These are phyloP conservation scores for Drosophila navojoa DNA, from an alignment of 1,140 invertebrate species.

Conservation along the genomic window DNA sequence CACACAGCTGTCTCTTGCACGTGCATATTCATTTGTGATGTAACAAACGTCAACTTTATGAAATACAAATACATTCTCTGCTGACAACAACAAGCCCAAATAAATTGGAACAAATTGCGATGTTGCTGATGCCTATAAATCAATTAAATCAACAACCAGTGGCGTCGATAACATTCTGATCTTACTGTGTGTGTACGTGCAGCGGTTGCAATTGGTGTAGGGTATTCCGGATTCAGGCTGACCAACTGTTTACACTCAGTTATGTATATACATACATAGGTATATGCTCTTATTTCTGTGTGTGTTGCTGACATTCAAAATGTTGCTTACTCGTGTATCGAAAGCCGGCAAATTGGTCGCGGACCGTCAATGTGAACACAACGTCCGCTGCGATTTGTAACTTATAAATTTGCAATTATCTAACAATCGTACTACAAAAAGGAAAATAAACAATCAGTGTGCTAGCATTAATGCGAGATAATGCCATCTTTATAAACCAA, in stretches of 20 bases:
- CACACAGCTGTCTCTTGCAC: slow-evolving; percentile 19
- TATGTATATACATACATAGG: slow-evolving; percentile 26
- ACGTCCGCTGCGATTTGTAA: slow-evolving; percentile 21
- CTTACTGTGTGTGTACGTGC: neutral
- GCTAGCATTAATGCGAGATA: slow-evolving; percentile 48
- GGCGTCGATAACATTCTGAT: slow-evolving; percentile 28
- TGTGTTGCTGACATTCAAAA: slow-evolving; percentile 51
- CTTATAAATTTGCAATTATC: slow-evolving; percentile 69
- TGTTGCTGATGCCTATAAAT: slow-evolving; percentile 7
- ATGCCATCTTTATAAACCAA: slow-evolving; percentile 43
- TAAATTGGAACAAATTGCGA: slow-evolving; percentile 46
- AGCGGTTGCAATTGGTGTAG: slow-evolving; percentile 8
- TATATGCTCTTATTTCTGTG: slow-evolving; percentile 22
- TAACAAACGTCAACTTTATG: slow-evolving; percentile 34
- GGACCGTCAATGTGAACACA: slow-evolving; percentile 35
- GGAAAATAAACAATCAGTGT: slow-evolving; percentile 50
- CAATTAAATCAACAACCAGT: slow-evolving; percentile 19
- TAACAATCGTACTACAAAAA: slow-evolving; percentile 49
- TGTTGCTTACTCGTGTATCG: slow-evolving; percentile 19
- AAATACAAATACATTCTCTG: slow-evolving; percentile 28
- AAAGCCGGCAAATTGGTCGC: slow-evolving; percentile 47
- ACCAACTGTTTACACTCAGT: slow-evolving; percentile 18
- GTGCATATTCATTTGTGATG: slow-evolving; percentile 44
- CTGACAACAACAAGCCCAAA: slow-evolving; percentile 21
- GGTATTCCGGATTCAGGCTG: slow-evolving; percentile 16